A percentile compares a stretch with the other conserved stretches of the same genome.
Evolutionary conservation across 2,797 vertebrate genomes (phyloP).

Genomic region (Anas bernieri): DNA sequence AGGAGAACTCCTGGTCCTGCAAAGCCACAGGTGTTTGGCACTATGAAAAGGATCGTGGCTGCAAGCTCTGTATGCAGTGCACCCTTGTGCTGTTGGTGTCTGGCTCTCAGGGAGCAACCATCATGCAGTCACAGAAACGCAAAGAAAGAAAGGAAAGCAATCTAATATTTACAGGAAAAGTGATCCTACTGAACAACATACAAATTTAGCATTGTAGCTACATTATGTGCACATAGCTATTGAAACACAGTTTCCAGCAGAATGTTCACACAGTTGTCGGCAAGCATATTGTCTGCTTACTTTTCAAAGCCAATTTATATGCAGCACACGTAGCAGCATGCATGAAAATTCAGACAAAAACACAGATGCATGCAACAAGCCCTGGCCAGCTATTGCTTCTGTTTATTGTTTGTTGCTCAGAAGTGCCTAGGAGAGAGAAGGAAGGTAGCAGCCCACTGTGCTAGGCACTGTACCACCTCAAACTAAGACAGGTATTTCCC

Average conservation of each 20-base stretch:
- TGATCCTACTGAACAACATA: conserved; percentile 10
- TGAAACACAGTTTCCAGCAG: conserved; percentile 61
- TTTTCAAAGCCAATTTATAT: conserved; percentile 67
- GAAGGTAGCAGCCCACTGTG: background rate
- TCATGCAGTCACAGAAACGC: background rate
- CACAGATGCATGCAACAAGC: conserved; percentile 59
- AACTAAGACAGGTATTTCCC: background rate
- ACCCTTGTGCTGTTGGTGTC: background rate
- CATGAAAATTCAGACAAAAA: conserved; percentile 74
- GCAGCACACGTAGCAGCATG: conserved; percentile 59
- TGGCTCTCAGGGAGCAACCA: conserved; percentile 24
- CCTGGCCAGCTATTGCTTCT: background rate
- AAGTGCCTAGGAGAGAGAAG: background rate
- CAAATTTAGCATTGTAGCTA: conserved; percentile 64
- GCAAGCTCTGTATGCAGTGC: background rate
- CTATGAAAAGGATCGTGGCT: background rate
- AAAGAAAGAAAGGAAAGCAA: conserved; percentile 26
- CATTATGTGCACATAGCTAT: conserved; percentile 30
- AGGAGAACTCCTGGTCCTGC: background rate
- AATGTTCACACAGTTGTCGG: conserved; percentile 57
- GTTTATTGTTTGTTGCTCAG: background rate
- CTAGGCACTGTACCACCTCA: background rate
- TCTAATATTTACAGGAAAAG: conserved; percentile 54
- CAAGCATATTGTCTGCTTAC: conserved; percentile 63
- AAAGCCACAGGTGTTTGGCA: background rate